Conservation (phyloP, 2,797 vertebrate species). For the Aphelocoma californica region DNA sequence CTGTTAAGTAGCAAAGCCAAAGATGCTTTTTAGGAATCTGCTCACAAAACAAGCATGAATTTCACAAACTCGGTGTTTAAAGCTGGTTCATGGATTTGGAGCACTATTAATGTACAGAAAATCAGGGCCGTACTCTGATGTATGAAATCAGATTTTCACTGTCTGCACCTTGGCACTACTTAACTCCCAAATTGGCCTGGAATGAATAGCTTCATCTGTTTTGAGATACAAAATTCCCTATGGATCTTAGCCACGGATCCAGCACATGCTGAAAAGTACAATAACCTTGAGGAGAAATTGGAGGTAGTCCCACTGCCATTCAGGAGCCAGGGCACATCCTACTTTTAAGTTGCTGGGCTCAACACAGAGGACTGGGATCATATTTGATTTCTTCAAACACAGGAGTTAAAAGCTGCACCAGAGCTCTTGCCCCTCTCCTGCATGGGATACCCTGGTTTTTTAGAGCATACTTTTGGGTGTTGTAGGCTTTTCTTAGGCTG, state of each 20-base stretch:
- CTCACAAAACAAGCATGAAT: neutral
- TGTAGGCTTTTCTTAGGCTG: neutral
- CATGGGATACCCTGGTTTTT: accelerated
- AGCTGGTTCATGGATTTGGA: neutral
- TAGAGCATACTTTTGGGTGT: accelerated
- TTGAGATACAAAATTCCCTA: neutral
- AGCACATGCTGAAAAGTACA: neutral
- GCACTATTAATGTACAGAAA: neutral
- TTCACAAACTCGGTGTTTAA: neutral
- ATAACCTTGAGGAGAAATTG: neutral
- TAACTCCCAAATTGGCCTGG: neutral
- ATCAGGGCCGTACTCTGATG: neutral
- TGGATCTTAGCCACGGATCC: neutral
- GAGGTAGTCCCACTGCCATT: neutral
- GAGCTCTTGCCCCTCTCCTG: neutral
- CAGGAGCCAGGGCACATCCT: neutral
- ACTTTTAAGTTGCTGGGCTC: neutral
- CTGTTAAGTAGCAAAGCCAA: neutral
- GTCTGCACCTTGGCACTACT: neutral
- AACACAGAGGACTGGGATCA: neutral
- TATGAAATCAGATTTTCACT: neutral
- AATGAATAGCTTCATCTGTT: neutral
- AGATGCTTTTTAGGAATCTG: neutral
- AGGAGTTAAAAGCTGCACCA: neutral
- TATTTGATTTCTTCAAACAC: neutral